Base-by-base conservation (phyloP, 2,113 vertebrate genomes). In the Patagioenas fasciata region DNA sequence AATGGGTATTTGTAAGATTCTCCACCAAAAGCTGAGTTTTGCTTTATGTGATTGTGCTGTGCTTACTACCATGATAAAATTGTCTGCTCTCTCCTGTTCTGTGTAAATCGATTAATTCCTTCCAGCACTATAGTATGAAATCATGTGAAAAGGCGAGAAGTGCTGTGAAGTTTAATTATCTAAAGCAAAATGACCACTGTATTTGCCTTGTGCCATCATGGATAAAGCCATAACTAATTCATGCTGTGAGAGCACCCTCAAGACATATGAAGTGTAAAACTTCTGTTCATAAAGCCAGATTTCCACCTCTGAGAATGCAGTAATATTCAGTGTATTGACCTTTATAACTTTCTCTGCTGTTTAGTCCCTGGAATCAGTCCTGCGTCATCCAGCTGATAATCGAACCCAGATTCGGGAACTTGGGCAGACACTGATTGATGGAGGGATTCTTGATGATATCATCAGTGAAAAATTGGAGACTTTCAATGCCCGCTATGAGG, bases 391-490 rank as follows among this genome's bases (percentile, higher is more conserved):
- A 2, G 98, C 98, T 25, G 99, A 99, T 96, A 99, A 99, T 97
- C 98, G 99, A 85, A 99, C 99, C 5, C 99, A 99, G 97, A 99
- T 99, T 97, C 98, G 99, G 80, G 99, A 99, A 95, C 98, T 99
- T 67, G 99, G 99, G 51, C 99, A 99, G 98, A 99, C 99, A 3
- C 91, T 99, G 96, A 99, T 99, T 80, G 99, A 99, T n/a, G 99
- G 99, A 77, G 99, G 99, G 38, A 99, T 99, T 90, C 98, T 99
- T 26, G 99, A 99, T 95, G 99, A 99, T 69, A 99, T 99, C 80
- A 99, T 99, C 96, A 99, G 99, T 34, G 99, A 99, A 96, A 99
- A 99, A 93, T 93, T 99, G 91, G 99, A 99, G 97, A 97, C 96
- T 88, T 99, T 99, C 94, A 99, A 99, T 88, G 98, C 98, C 15